A percentile compares a stretch with the other conserved stretches of the same genome.
phyloP scores from a whole-genome alignment of 2,888 invertebrate species.

The Parthenolecanium corni region DNA sequence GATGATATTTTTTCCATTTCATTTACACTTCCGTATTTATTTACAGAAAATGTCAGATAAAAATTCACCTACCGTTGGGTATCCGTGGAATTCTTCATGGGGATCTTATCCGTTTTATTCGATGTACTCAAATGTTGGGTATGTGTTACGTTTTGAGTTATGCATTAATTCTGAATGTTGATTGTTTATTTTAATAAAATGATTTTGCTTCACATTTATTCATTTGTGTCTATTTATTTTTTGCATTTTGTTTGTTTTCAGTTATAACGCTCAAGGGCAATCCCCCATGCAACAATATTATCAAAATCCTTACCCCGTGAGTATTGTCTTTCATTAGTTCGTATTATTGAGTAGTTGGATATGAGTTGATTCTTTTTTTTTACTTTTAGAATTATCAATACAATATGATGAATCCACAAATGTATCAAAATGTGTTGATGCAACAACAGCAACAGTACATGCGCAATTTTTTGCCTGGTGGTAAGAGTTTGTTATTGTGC shows the following conservation, averaged over 20 bases:
- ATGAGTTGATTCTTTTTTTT: not conserved
- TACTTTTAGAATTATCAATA: not conserved
- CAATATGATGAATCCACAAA: conserved; percentile 1
- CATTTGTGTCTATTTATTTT: not conserved
- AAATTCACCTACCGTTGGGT: conserved; percentile 8
- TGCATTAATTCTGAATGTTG: not conserved
- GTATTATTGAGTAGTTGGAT: not conserved
- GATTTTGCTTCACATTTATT: not conserved
- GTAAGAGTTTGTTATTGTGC: not conserved
- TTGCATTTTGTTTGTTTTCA: conserved; percentile 3
- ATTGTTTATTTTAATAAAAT: not conserved
- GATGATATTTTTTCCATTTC: not conserved
- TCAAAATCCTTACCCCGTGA: conserved; percentile 10
- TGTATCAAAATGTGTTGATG: conserved; percentile 15
- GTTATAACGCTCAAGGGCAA: conserved; percentile 5
- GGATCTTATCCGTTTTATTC: conserved; percentile 15
- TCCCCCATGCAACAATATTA: conserved; percentile 17
- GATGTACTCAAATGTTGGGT: conserved; percentile 20
- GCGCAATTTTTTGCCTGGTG: conserved; percentile 14
- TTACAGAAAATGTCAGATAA: conserved; percentile 7
- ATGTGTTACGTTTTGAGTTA: not conserved
- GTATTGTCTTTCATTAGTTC: not conserved
- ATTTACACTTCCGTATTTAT: not conserved
- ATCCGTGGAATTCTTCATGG: conserved; percentile 13
- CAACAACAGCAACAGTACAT: conserved; percentile 18